These are phyloP conservation scores for Leptonema lineaticorne DNA, from an alignment of 1,140 invertebrate species.

Conservation along the genomic window DNA sequence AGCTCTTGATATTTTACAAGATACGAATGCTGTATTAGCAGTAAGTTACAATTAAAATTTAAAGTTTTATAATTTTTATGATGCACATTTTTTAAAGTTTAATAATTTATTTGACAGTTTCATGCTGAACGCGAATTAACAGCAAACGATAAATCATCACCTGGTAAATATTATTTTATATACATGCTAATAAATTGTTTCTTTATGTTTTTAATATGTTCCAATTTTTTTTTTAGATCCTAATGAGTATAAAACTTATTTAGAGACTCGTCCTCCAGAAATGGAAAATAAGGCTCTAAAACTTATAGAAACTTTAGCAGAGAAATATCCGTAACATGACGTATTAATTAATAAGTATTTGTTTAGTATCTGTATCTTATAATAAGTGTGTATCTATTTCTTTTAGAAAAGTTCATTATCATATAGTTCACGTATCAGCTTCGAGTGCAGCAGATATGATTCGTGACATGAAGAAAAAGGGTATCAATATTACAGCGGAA, in stretches of 20 bases:
- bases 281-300: slow-evolving; percentile 70
- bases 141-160: neutral
- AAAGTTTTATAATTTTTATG: neutral
- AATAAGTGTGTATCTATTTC: neutral
- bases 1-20: slow-evolving; percentile 58
- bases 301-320: slow-evolving; percentile 59
- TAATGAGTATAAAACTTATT: slow-evolving; percentile 63
- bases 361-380: too few relatives aligned
- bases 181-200: neutral
- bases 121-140: slow-evolving; percentile 63
- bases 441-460: slow-evolving; percentile 58
- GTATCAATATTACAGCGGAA: slow-evolving; percentile 63
- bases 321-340: slow-evolving; percentile 59
- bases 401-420: slow-evolving; percentile 57
- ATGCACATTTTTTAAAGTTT: neutral
- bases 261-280: slow-evolving; percentile 61
- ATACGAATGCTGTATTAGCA: slow-evolving; percentile 59
- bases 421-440: slow-evolving; percentile 73
- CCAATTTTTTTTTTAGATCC: slow-evolving; percentile 49
- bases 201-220: neutral
- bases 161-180: slow-evolving; percentile 1
- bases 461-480: slow-evolving; percentile 48
- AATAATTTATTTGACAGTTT: slow-evolving; percentile 57
- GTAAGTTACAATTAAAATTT: slow-evolving; percentile 47
- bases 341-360: too few relatives aligned